Evolutionary conservation across 2,113 vertebrate genomes (phyloP), one percentile per base, ranked within the genome.

Genomic region (Thamnophis sirtalis): DNA sequence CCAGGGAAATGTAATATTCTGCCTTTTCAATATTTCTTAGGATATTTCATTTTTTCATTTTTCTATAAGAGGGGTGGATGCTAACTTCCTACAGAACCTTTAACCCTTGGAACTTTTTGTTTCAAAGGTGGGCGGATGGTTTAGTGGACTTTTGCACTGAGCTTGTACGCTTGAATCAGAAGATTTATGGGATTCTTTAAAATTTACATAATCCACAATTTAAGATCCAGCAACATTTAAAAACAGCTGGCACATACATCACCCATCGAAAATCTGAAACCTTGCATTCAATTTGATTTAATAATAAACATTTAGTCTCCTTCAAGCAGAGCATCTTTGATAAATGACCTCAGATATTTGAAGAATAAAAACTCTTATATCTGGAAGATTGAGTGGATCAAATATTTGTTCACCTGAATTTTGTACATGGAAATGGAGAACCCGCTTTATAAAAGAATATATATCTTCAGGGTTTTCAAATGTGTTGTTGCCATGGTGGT

Each of bases 391-490:
- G 28, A 5, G 5, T 22, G 9, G 11, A 84, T 6, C 5, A 11
- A 15, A 26, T 55, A 10, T 2, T 53, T 0, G 2, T 9, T 95
- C 90, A 95, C 95, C 95, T 55, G 91, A 54, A n/a, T 89, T 95
- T 87, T 94, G n/a, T 85, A 91, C 15, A 0, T 95, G 94, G 43
- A 84, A 80, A 43, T 51, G 49, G 50, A 96, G 95, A 89, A 95
- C 92, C 84, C 92, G 87, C n/a, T 93, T 86, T n/a, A 92, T 43
- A 54, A 96, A 96, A 60, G 86, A 90, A 49, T 86, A 93, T 49
- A 96, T 91, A 58, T 91, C 90, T 19, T 86, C 50, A 24, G 93
- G 92, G 15, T 95, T 93, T 58, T 95, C 91, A 26, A 87, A 94
- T 2, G 92, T 88, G 28, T 58, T 93, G 91, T 94, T 91, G 0